Conservation (phyloP, 2,888 invertebrate genomes). For the Sinelater perroti region DNA sequence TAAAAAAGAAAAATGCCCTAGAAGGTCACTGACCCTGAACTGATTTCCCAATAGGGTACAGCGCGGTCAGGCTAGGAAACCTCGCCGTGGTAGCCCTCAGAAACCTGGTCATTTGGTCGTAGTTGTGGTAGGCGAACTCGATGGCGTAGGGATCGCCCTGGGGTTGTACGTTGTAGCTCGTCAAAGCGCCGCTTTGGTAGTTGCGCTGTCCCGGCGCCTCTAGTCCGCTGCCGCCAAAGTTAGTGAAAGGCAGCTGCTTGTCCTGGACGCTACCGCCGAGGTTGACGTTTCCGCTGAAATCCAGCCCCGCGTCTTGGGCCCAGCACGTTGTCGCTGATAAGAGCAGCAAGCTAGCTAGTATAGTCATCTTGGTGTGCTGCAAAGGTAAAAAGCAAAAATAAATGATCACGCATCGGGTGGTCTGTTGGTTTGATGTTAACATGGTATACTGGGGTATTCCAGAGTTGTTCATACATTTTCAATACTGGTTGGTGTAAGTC, state of each 20-base stretch:
- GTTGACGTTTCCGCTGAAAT: neutral
- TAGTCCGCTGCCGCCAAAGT: neutral
- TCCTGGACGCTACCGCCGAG: neutral
- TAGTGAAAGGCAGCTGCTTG: neutral
- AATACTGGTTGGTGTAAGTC: no score
- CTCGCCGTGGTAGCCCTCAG: conserved; percentile 80
- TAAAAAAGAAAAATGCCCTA: no score
- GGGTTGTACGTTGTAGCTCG: conserved; percentile 37
- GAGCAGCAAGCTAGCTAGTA: neutral
- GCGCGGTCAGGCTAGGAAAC: conserved; percentile 86
- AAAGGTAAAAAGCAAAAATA: no score
- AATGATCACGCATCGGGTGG: no score
- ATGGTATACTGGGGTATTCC: no score
- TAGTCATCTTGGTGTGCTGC: conserved; percentile 10
- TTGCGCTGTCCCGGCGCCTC: conserved; percentile 43
- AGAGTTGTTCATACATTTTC: no score
- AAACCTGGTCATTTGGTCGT: conserved; percentile 84
- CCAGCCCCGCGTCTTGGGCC: conserved; percentile 8
- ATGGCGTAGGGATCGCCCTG: conserved; percentile 58
- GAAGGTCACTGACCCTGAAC: conserved; percentile 79
- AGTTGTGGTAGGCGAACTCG: conserved; percentile 88
- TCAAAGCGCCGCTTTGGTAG: conserved; percentile 40
- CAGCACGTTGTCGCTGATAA: neutral
- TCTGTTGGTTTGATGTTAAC: no score
- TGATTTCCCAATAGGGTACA: conserved; percentile 94